phyloP scores from a whole-genome alignment of 2,888 invertebrate species.

The Aspidiotus destructor region DNA sequence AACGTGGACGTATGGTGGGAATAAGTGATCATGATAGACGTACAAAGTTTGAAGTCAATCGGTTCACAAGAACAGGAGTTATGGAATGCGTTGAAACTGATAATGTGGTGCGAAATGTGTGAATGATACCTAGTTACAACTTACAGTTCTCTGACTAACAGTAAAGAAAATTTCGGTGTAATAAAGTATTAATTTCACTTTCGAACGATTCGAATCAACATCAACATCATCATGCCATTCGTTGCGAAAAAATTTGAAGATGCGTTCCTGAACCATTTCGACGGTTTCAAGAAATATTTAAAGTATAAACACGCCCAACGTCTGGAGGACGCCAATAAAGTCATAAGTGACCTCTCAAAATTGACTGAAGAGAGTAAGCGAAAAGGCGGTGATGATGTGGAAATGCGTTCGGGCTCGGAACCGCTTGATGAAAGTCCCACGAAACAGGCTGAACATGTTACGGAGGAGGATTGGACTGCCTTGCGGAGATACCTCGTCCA shows the following conservation, averaged over 20 bases:
- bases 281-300: conserved; percentile 1
- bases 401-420: not conserved
- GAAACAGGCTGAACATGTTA: not conserved
- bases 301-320: not conserved
- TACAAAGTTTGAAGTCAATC: no score
- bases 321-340: not conserved
- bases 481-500: conserved; percentile 4
- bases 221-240: conserved; percentile 1
- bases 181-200: conserved; percentile 1
- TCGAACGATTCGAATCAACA: conserved; percentile 1
- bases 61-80: no score
- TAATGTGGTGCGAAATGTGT: not conserved
- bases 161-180: not conserved
- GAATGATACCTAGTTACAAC: conserved; percentile 2
- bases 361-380: conserved; percentile 1
- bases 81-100: not conserved
- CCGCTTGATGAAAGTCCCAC: conserved; percentile 4
- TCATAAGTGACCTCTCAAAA: conserved; percentile 4
- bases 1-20: no score
- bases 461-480: not conserved
- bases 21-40: no score
- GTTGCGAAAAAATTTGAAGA: conserved; percentile 1
- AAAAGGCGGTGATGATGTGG: not conserved
- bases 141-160: not conserved
- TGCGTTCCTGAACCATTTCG: not conserved